Conservation (phyloP, 2,113 vertebrate species). For the Balaenoptera acutorostrata region DNA sequence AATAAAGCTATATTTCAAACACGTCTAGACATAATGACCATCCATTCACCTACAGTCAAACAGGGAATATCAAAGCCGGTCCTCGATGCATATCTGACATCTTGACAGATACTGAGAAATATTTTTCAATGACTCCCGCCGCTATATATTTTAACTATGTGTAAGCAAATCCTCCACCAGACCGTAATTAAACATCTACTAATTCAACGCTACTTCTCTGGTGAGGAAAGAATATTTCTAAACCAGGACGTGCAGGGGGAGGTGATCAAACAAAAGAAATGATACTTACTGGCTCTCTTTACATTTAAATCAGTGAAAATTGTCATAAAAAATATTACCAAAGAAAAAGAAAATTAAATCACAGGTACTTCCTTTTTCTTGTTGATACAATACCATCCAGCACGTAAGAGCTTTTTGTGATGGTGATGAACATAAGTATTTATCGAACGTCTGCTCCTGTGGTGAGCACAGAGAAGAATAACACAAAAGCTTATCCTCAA, state of each 20-base stretch:
- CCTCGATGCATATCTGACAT: not conserved
- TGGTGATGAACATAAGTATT: not conserved
- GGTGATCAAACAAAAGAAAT: not conserved
- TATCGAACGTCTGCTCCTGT: not conserved
- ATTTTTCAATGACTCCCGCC: not conserved
- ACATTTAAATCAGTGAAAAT: not conserved
- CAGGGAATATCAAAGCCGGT: not conserved
- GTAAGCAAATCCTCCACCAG: not conserved
- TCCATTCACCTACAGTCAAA: not conserved
- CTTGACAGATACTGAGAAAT: not conserved
- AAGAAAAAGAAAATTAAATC: not conserved
- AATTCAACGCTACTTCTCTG: not conserved
- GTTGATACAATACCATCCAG: not conserved
- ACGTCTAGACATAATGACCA: not conserved
- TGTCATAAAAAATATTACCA: not conserved
- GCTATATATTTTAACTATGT: not conserved
- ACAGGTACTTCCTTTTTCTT: not conserved
- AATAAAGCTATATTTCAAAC: not conserved
- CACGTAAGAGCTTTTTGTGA: not conserved
- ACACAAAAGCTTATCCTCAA: not conserved
- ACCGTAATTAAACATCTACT: not conserved
- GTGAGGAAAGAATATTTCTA: not conserved
- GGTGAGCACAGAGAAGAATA: not conserved
- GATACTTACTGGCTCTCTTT: not conserved
- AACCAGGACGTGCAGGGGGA: fast-evolving